phyloP scores from a whole-genome alignment of 2,113 vertebrate species.

The Amazona guildingii region DNA sequence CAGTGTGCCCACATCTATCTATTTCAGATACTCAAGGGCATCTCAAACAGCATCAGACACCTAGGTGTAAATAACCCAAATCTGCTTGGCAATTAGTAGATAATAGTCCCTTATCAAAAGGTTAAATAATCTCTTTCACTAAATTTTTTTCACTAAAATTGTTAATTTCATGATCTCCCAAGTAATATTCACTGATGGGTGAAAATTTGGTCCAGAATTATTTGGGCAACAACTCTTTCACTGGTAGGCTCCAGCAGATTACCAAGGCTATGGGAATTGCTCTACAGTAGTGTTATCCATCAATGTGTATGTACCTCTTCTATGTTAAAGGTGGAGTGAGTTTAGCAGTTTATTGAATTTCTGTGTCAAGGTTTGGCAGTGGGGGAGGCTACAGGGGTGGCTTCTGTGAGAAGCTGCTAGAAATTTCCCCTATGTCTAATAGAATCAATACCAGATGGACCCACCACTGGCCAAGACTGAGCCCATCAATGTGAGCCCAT shows the following conservation, averaged over 20 bases:
- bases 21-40: not conserved
- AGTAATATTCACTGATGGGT: not conserved
- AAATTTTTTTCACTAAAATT: not conserved
- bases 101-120: not conserved
- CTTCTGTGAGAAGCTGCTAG: not conserved
- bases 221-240: not conserved
- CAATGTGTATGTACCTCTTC: not conserved
- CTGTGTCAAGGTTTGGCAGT: not conserved
- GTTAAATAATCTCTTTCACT: not conserved
- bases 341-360: not conserved
- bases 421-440: not conserved
- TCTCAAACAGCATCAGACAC: not conserved
- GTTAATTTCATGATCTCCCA: not conserved
- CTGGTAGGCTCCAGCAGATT: not conserved
- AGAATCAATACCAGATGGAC: not conserved
- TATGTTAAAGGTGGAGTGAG: not conserved
- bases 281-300: not conserved
- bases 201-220: not conserved
- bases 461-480: rapidly evolving
- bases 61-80: not conserved
- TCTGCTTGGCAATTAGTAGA: not conserved
- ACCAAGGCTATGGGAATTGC: not conserved
- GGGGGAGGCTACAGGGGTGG: not conserved
- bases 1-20: not conserved
- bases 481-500: too few species aligned